Evolutionary conservation across 1,140 invertebrate genomes (phyloP).

Genomic region (Macrobrachium nipponense): DNA sequence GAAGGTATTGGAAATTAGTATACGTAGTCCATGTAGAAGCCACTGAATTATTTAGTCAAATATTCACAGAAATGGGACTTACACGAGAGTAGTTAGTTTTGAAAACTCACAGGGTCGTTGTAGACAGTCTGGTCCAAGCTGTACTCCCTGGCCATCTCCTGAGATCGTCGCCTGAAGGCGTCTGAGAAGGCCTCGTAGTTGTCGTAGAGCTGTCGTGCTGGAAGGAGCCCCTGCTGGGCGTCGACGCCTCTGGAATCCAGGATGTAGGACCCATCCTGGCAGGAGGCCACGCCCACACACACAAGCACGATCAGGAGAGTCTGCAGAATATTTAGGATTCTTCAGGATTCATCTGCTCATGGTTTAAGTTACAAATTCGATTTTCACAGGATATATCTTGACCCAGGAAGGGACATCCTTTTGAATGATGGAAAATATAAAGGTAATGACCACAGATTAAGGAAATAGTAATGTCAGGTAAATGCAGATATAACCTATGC

Average conservation of each 20-base stretch:
- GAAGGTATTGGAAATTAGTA: background rate
- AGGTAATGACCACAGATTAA: too few relatives aligned
- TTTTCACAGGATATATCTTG: background rate
- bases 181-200: conserved; percentile 22
- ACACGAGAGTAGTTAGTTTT: background rate
- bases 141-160: background rate
- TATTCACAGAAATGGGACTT: background rate
- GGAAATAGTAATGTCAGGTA: too few relatives aligned
- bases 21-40: background rate
- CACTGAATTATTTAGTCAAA: too few relatives aligned
- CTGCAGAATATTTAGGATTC: background rate
- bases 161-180: background rate
- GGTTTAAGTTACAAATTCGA: too few relatives aligned
- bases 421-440: too few relatives aligned
- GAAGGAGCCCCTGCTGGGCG: conserved; percentile 21
- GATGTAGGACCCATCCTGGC: conserved; percentile 24
- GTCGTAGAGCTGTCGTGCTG: conserved; percentile 12
- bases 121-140: background rate
- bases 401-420: background rate
- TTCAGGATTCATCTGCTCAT: background rate
- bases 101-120: conserved; percentile 28
- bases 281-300: background rate
- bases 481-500: too few relatives aligned
- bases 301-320: background rate
- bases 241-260: conserved; percentile 27